Evolutionary conservation across 2,113 vertebrate genomes (phyloP).

Genomic region (Thermophis baileyi): DNA sequence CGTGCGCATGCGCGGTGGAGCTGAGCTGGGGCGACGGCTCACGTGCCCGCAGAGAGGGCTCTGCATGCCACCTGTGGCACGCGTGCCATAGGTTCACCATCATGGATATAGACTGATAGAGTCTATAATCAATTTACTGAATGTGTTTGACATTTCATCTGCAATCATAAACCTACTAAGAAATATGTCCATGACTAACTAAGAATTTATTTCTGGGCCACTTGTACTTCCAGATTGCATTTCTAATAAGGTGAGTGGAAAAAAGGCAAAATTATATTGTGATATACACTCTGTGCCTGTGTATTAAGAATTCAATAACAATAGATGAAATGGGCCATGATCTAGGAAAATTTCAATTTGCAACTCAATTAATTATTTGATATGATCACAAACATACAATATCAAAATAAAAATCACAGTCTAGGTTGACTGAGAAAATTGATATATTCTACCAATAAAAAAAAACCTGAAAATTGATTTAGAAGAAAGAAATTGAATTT

Average conservation of each 20-base stretch:
- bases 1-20: too few relatives aligned
- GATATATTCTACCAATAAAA: neutral
- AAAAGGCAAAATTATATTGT: neutral
- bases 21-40: too few relatives aligned
- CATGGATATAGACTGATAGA: neutral
- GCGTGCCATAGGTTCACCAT: too few relatives aligned
- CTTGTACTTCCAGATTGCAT: neutral
- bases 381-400: neutral
- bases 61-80: too few relatives aligned
- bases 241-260: neutral
- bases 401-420: neutral
- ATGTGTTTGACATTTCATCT: neutral
- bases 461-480: neutral
- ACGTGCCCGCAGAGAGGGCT: too few relatives aligned
- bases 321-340: neutral
- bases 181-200: neutral
- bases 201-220: neutral
- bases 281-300: too few relatives aligned
- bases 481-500: neutral
- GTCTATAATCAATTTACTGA: neutral
- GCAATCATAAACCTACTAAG: neutral
- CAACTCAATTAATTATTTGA: neutral
- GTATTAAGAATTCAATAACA: neutral
- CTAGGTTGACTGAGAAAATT: neutral
- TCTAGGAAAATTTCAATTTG: neutral